These are phyloP conservation scores for Acrossocheilus wenchowensis DNA, from an alignment of 2,797 vertebrate genomes.

Conservation along the genomic window DNA sequence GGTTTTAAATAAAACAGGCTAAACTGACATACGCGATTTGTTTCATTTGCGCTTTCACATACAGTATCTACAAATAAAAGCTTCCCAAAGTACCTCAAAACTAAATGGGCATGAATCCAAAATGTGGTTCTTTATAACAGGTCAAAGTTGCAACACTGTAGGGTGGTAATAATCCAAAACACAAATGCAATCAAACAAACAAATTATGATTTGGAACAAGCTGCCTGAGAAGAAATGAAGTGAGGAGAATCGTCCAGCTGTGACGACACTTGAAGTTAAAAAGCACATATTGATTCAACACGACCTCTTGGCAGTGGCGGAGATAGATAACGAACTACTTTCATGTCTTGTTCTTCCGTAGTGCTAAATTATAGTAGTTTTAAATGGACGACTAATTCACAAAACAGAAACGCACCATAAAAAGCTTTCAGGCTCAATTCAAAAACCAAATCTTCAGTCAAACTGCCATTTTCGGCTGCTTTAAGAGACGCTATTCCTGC, in stretches of 20 bases:
- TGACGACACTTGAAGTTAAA: slow-evolving; percentile 46
- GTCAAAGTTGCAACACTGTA: slow-evolving; percentile 29
- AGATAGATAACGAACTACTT: slow-evolving; percentile 31
- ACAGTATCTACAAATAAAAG: background rate
- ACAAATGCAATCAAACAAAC: slow-evolving; percentile 52
- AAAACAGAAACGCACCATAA: slow-evolving; percentile 36
- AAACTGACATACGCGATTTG: background rate
- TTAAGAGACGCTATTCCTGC: background rate
- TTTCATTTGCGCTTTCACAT: background rate
- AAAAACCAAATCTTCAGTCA: background rate
- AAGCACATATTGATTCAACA: slow-evolving; percentile 53
- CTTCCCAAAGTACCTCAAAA: slow-evolving; percentile 1
- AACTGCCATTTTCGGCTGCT: slow-evolving; percentile 1
- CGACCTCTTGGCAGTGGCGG: slow-evolving; percentile 50
- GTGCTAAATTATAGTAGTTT: slow-evolving; percentile 16
- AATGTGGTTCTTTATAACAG: slow-evolving; percentile 19
- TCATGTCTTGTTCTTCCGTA: background rate
- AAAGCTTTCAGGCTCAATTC: background rate
- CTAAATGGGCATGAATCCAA: background rate
- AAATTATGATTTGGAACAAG: slow-evolving; percentile 61
- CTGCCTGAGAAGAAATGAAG: slow-evolving; percentile 63
- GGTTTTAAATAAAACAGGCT: slow-evolving; percentile 6
- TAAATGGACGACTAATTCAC: slow-evolving; percentile 9
- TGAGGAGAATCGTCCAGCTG: slow-evolving; percentile 47
- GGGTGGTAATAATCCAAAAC: slow-evolving; percentile 45